Percentiles rank a stretch among this genome's conserved stretches.
Evolutionary conservation across 2,113 vertebrate genomes (phyloP).

Genomic region (Epinephelus fuscoguttatus): DNA sequence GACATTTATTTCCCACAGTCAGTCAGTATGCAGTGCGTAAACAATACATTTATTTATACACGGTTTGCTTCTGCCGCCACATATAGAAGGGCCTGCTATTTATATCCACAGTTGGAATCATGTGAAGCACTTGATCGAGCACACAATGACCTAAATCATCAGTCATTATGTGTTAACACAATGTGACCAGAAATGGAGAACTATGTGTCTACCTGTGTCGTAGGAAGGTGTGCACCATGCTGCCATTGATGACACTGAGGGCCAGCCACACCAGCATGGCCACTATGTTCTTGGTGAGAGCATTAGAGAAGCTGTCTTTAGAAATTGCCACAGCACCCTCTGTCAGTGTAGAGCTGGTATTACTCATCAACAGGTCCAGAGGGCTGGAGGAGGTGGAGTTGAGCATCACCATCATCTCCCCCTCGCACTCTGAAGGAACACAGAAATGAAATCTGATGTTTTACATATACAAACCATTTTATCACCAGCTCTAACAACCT

Average conservation of each 20-base stretch:
- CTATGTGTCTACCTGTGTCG: slow-evolving; percentile 71
- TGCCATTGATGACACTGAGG: slow-evolving; percentile 82
- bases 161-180: not conserved
- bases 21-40: not conserved
- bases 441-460: not conserved
- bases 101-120: too few relatives aligned
- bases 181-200: not conserved
- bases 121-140: not conserved
- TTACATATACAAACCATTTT: not conserved
- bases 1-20: not conserved
- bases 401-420: slow-evolving; percentile 43
- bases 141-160: not conserved
- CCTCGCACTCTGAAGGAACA: not conserved
- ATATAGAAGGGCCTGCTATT: too few relatives aligned
- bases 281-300: slow-evolving; percentile 83
- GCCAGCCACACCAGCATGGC: slow-evolving; percentile 85
- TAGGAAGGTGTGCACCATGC: slow-evolving; percentile 84
- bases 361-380: slow-evolving; percentile 40
- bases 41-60: not conserved
- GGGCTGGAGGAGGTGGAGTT: slow-evolving; percentile 60
- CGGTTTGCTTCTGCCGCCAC: not conserved
- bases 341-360: slow-evolving; percentile 33
- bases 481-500: too few relatives aligned
- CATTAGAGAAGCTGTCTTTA: slow-evolving; percentile 80
- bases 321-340: not conserved